A percentile compares a stretch with the other conserved stretches of the same genome.
Evolutionary conservation across 2,113 vertebrate species (phyloP).

Genomic region (Pica pica): DNA sequence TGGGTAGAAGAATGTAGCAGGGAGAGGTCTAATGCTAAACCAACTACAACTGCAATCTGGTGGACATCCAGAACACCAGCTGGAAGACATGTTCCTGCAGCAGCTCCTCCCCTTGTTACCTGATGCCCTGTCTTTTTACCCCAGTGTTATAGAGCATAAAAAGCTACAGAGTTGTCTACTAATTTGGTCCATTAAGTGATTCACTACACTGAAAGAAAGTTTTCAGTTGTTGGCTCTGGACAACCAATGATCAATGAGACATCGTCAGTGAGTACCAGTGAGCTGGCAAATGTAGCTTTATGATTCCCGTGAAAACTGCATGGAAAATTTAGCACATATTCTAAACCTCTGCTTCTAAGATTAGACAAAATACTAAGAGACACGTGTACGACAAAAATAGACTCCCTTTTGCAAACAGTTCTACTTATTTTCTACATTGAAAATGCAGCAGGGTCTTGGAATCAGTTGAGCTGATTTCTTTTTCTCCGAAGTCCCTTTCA

Average conservation of each 20-base stretch:
- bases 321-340: neutral
- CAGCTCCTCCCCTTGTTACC: neutral
- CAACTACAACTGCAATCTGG: neutral
- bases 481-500: neutral
- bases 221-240: neutral
- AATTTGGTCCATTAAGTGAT: neutral
- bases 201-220: neutral
- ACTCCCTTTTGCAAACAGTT: neutral
- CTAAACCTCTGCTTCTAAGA: neutral
- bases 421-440: neutral
- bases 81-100: neutral
- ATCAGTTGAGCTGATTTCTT: neutral
- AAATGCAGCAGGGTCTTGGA: neutral
- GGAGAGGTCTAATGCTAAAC: neutral
- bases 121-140: neutral
- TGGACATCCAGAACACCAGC: neutral
- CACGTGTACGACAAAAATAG: neutral
- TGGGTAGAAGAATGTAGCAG: neutral
- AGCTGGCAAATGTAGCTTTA: neutral
- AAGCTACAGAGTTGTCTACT: neutral
- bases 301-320: neutral
- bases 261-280: neutral
- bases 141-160: neutral
- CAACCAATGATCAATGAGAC: neutral
- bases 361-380: neutral